Base-by-base conservation (phyloP, 2,113 vertebrate genomes). In the Naja naja region DNA sequence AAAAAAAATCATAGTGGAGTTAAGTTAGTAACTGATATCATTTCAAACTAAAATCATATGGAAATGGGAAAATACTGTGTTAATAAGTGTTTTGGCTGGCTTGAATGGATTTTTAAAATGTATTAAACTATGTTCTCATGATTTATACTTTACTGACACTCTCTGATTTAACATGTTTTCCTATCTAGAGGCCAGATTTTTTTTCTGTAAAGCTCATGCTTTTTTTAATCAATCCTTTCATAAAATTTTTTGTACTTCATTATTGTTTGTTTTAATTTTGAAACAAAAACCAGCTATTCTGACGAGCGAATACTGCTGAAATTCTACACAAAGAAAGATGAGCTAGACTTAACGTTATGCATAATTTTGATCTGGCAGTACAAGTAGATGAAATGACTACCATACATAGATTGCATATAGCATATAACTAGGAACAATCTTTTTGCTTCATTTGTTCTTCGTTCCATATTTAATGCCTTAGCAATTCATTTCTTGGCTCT, bases 241-340 rank as follows among this genome's bases (percentile, higher is more conserved):
- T 47, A 56, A 14, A 10, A 47, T 23, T 90, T 87, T 90, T 93
- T 93, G 88, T 55, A 92, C 92, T 94, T 92, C 87, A n/a, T 60
- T 91, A 87, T 85, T 85, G 94, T 95, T 88, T 87, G 27, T 74
- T 69, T 69, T 69, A 18, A 10, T 94, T 93, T 92, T 81, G 74
- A 89, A 52, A 18, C 11, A 90, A 47, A 91, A 88, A 90, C 60
- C 27, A 14, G 53, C 56, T 34, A 53, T 18, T 93, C n/a, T 14
- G 4, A 30, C 25, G 14, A 93, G 45, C 18, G 53, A 94, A 88
- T 14, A 8, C 87, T 89, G 92, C 93, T 93, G 96, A 95, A 97
- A n/a, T 27, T n/a, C 0, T 0, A 91, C 89, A 87, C 52, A 47
- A 52, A 23, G 1, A 4, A 27, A 8, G 81, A 22, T 87, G 91